Base-by-base conservation (phyloP, 2,888 invertebrate species). In the Pinctada fucata region DNA sequence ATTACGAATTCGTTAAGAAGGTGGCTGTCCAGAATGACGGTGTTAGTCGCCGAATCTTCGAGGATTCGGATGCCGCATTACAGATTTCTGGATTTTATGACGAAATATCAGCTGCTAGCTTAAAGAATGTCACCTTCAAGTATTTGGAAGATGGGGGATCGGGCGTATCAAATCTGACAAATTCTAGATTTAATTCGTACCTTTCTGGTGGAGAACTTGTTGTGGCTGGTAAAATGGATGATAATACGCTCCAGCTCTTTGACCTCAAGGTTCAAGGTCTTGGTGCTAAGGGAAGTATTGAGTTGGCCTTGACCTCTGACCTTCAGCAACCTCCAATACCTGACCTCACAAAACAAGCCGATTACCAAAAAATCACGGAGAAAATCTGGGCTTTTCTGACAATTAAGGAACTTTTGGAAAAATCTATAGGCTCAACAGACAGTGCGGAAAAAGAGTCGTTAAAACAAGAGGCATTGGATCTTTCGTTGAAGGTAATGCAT, bases 21-120 rank as follows among this genome's bases (percentile, higher is more conserved):
- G 68, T 88, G 48, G 84, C 95, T 0, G 92, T 95, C 45, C 94
- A 94, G 78, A 96, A 95, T 92, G 93, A 94, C 63, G 96, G 95
- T 5, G 95, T 95, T 90, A 94, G 95, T 86, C 93, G 95, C 3
- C 95, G 95, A 91, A 95, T 96, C 84, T 95, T 95, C 92, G 95
- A 95, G 90, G 95, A 95, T 16, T 94, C 95, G 0, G 96, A 96
- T 90, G 95, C 96, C 0, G 94, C 94, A 79, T 91, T 95, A 69
- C 96, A 96, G 91, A 93, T 96, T 68, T 93, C 94, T 71, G 94
- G 95, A 89, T 95, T 93, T 84, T 93, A 92, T 83, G 85, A 89
- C 63, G 94, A 95, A 92, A 95, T 96, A 78, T 94, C 96, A 0
- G 95, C 95, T 2, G 96, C 96, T 0, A 93, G 95, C 6, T 93